phyloP scores from a whole-genome alignment of 2,888 invertebrate genomes.

The Plagodis dolabraria region DNA sequence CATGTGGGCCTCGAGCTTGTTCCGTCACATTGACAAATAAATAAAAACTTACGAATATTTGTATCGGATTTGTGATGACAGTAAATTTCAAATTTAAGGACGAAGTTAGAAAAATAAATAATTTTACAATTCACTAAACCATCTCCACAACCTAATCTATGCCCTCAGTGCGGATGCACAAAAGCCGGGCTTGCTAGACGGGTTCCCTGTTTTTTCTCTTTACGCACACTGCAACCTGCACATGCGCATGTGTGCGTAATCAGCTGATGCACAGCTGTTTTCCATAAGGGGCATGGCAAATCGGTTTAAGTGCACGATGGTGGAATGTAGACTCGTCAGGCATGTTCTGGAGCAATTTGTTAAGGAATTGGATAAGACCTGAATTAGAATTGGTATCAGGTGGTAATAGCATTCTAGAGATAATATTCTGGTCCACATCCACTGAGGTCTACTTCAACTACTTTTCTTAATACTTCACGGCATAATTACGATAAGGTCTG shows the following conservation, averaged over 20 bases:
- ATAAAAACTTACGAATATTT: no score
- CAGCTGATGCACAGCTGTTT: slow-evolving; percentile 76
- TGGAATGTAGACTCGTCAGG: slow-evolving; percentile 37
- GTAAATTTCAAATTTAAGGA: no score
- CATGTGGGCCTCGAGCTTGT: no score
- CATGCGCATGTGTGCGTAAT: slow-evolving; percentile 57
- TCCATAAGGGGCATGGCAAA: slow-evolving; percentile 53
- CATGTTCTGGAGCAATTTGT: slow-evolving; percentile 14
- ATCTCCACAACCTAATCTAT: slow-evolving; percentile 38
- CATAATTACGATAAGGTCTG: no score
- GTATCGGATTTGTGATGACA: no score
- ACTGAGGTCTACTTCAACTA: no score
- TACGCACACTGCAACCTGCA: slow-evolving; percentile 41
- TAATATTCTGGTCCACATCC: not conserved
- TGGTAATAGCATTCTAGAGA: slow-evolving; percentile 23
- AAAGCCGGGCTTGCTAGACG: slow-evolving; percentile 66
- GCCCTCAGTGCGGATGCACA: slow-evolving; percentile 59
- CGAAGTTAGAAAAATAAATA: no score
- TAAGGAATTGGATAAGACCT: slow-evolving; percentile 14
- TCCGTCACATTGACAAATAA: no score
- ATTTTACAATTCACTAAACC: not conserved
- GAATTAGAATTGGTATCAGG: slow-evolving; percentile 15
- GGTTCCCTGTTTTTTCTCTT: slow-evolving; percentile 67
- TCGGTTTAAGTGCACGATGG: slow-evolving; percentile 44
- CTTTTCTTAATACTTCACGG: no score